phyloP scores from a whole-genome alignment of 2,113 vertebrate genomes.

The Callospermophilus lateralis region DNA sequence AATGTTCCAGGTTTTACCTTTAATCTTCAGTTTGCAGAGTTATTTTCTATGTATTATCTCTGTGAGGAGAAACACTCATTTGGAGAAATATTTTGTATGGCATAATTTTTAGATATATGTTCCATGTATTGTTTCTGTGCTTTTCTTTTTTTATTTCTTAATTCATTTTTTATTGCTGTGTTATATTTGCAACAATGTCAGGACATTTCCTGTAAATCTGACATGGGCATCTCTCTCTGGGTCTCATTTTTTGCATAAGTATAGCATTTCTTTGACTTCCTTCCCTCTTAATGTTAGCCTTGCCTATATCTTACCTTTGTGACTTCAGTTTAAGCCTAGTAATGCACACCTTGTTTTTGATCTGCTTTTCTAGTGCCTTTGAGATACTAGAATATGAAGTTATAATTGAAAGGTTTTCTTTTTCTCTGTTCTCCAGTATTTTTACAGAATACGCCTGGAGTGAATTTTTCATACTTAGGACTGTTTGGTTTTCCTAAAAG shows the following conservation, averaged over 20 bases:
- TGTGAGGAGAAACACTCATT: neutral
- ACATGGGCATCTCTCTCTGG: fast-evolving
- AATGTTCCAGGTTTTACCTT: neutral
- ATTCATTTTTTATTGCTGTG: neutral
- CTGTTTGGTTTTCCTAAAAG: neutral
- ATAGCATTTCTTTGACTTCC: neutral
- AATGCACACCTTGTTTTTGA: neutral
- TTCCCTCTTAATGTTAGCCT: neutral
- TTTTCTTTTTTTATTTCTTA: neutral
- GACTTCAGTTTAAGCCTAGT: neutral
- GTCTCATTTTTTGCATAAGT: neutral
- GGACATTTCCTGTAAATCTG: neutral
- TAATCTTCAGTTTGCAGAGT: neutral
- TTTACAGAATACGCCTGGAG: neutral
- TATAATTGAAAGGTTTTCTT: neutral
- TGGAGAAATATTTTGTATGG: neutral
- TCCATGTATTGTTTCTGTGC: neutral
- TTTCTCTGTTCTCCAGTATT: neutral
- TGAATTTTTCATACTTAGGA: neutral
- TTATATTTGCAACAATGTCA: neutral
- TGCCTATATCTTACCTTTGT: neutral
- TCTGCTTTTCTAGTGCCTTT: neutral
- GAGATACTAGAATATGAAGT: neutral
- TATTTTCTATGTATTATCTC: neutral
- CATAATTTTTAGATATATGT: neutral